These are phyloP conservation scores for Cryptophagus acutangulus DNA, from an alignment of 2,888 invertebrate species.

Conservation along the genomic window DNA sequence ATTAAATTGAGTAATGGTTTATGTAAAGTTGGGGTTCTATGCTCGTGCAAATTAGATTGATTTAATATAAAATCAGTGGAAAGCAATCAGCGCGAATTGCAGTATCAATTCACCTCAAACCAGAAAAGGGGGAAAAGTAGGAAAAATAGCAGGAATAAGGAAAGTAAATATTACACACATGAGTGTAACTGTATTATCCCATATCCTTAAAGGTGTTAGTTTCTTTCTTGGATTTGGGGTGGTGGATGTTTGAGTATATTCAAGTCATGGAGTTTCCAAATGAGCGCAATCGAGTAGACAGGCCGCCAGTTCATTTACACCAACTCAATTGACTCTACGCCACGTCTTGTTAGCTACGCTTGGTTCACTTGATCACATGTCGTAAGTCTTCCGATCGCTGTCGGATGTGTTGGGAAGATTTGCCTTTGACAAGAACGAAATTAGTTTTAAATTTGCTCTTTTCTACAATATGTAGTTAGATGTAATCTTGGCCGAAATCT, in stretches of 20 bases:
- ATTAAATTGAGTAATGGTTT: too few species aligned
- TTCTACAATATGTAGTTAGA: conserved; percentile 4
- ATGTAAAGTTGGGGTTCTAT: too few species aligned
- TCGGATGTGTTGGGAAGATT: conserved; percentile 31
- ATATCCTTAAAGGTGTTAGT: conserved; percentile 23
- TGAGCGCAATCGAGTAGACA: conserved; percentile 39
- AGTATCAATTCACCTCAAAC: conserved; percentile 3
- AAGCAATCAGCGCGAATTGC: too few species aligned
- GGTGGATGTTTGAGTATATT: conserved; percentile 4
- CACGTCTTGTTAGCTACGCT: conserved; percentile 44
- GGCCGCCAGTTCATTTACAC: conserved; percentile 43
- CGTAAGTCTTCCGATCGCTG: conserved; percentile 39
- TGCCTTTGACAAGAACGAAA: conserved; percentile 34
- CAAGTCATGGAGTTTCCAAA: conserved; percentile 20
- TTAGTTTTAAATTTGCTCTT: conserved; percentile 25
- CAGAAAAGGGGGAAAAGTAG: background rate
- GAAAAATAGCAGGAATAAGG: too few species aligned
- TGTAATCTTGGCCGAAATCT: too few species aligned
- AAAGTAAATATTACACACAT: conserved; percentile 18
- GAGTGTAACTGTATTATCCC: conserved; percentile 21
- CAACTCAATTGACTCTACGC: conserved; percentile 44
- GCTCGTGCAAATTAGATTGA: too few species aligned
- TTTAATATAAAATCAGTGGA: too few species aligned
- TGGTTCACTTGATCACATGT: conserved; percentile 42
- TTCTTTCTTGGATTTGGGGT: conserved; percentile 1